Percentiles rank a stretch among this genome's conserved stretches.
Conservation (phyloP, 2,113 vertebrate genomes). For the Protobothrops flavoviridis region DNA sequence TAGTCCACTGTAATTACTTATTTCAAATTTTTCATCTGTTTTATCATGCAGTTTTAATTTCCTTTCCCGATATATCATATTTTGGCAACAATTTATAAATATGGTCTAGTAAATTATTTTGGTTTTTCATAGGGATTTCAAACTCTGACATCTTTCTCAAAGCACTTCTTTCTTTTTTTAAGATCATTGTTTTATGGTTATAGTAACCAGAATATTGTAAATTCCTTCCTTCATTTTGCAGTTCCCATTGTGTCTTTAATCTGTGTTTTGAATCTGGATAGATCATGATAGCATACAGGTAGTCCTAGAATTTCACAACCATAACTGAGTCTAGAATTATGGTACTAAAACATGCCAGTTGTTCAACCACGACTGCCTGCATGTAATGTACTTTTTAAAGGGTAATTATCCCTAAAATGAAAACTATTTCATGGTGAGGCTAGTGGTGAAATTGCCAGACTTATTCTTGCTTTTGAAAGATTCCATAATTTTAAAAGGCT, state of each 20-base stretch:
- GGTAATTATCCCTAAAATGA: not conserved
- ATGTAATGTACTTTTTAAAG: not conserved
- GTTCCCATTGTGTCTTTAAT: not conserved
- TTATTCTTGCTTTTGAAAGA: not conserved
- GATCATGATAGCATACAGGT: not conserved
- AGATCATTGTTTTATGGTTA: not conserved
- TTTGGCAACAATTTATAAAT: not conserved
- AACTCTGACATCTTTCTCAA: not conserved
- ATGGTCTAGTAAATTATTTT: not conserved
- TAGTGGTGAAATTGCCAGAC: not conserved
- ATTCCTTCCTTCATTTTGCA: not conserved
- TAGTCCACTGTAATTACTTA: not conserved
- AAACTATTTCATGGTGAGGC: not conserved
- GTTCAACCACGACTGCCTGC: not conserved
- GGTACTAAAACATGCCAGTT: not conserved
- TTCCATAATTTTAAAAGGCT: not conserved
- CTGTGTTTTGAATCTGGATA: not conserved
- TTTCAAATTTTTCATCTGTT: not conserved
- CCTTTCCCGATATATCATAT: not conserved
- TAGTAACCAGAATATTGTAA: not conserved
- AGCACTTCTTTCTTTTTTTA: not conserved
- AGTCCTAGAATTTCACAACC: not conserved
- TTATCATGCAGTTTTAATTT: not conserved
- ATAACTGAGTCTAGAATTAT: not conserved
- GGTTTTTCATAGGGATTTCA: not conserved